A percentile compares a stretch with the other conserved stretches of the same genome.
Evolutionary conservation across 2,888 invertebrate species (phyloP).

Genomic region (Drosophila greeni): DNA sequence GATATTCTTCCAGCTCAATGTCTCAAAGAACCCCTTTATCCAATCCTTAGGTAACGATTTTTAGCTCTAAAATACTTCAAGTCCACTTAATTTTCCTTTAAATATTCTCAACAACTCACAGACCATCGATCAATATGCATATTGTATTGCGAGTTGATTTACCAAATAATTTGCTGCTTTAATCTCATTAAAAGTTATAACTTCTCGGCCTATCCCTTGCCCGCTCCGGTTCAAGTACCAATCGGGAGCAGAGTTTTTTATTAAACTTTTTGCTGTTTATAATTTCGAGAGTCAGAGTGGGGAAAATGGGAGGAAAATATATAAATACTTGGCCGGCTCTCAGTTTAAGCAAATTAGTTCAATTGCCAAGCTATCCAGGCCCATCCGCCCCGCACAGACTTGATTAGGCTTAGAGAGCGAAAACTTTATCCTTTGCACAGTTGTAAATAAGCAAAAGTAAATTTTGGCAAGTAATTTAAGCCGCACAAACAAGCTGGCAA

Average conservation of each 20-base stretch:
- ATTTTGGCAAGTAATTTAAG: constrained; percentile 75
- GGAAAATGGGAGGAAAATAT: constrained; percentile 32
- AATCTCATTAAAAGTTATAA: constrained; percentile 63
- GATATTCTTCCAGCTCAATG: not conserved
- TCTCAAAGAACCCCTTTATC: not conserved
- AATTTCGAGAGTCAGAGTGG: constrained; percentile 49
- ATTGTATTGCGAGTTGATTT: constrained; percentile 38
- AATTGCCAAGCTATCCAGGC: constrained; percentile 54
- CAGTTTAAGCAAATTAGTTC: constrained; percentile 73
- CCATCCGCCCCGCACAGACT: constrained; percentile 57
- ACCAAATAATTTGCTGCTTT: constrained; percentile 64
- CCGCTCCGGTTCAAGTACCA: constrained; percentile 15
- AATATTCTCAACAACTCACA: constrained; percentile 1
- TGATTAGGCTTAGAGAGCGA: constrained; percentile 76
- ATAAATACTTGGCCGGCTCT: constrained; percentile 62
- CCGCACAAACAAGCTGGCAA: constrained; percentile 75
- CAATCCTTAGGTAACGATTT: not conserved
- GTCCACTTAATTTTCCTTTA: constrained; percentile 8
- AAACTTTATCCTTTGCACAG: constrained; percentile 77
- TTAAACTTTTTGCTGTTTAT: constrained; percentile 67
- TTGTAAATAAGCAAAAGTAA: constrained; percentile 75
- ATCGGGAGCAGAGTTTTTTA: constrained; percentile 38
- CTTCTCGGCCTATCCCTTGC: constrained; percentile 13
- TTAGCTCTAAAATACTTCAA: not conserved
- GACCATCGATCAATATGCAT: constrained; percentile 36